phyloP scores from a whole-genome alignment of 2,888 invertebrate species.

The Clistopyga incitator region DNA sequence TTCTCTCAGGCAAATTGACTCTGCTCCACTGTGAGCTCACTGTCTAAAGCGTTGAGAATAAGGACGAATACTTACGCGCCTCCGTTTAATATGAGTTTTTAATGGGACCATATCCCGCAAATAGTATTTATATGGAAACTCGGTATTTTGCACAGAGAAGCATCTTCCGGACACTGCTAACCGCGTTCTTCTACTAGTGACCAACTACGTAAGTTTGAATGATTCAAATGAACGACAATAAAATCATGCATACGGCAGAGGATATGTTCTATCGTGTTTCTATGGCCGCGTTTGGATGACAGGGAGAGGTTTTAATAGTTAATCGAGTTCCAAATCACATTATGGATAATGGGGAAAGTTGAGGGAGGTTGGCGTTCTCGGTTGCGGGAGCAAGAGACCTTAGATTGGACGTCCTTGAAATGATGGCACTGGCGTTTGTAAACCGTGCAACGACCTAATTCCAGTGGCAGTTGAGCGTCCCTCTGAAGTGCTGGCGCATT shows the following conservation, averaged over 20 bases:
- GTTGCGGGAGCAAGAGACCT: constrained; percentile 8
- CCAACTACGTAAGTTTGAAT: constrained; percentile 76
- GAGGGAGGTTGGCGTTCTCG: constrained; percentile 71
- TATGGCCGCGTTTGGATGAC: background rate
- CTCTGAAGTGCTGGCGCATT: constrained; percentile 26
- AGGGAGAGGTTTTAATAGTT: constrained; percentile 76
- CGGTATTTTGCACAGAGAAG: constrained; percentile 34
- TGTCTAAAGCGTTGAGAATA: constrained; percentile 4
- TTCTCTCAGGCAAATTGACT: constrained; percentile 38
- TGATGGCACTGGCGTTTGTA: constrained; percentile 67
- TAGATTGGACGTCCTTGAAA: constrained; percentile 24
- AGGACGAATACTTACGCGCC: constrained; percentile 5
- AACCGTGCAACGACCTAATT: constrained; percentile 74
- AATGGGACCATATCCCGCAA: constrained; percentile 42
- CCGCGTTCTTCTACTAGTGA: constrained; percentile 32
- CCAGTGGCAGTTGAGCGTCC: constrained; percentile 43
- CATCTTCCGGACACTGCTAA: constrained; percentile 7
- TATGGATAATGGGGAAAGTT: constrained; percentile 82
- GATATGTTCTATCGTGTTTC: constrained; percentile 76
- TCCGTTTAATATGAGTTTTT: constrained; percentile 52
- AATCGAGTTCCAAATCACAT: constrained; percentile 82
- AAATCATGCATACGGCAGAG: constrained; percentile 71
- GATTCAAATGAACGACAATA: constrained; percentile 77
- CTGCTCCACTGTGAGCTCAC: constrained; percentile 27
- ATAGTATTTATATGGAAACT: constrained; percentile 23